Evolutionary conservation across 2,888 invertebrate species (phyloP), one percentile per base, ranked within the genome.

Genomic region (Heliconius hortense): DNA sequence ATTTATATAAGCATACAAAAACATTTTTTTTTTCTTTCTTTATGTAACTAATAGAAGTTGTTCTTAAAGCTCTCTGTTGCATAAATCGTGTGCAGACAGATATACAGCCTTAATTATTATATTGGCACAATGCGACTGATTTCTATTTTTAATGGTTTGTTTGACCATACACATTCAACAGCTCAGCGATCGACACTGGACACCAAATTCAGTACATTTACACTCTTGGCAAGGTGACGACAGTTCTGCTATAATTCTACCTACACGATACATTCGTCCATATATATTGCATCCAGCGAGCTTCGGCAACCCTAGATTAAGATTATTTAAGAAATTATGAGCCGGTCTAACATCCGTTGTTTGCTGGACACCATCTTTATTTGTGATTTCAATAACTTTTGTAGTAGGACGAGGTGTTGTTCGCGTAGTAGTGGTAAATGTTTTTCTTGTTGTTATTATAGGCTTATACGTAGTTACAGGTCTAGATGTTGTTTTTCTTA

Each of bases 201-300:
- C 98, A 68, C 98, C 98, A 78, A 96, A 91, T 86, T 97, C 97
- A 62, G 97, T 97, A 90, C 98, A 98, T 90, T 96, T 96, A 89
- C 98, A 98, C 89, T 97, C 97, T 81, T 96, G 95, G 89, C 98
- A 98, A 21, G 96, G 95, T 76, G 96, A 96, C 10, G 97, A 97
- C 78, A 98, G 91, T 91, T 98, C 97, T 2, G 96, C 95, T 82
- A 98, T 97, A 81, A 97, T 96, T 83, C 96, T 95, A 5, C 97
- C 97, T 15, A 98, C 97, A 35, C 96, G 95, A 88, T 98, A 98
- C 97, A 98, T 98, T 79, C 96, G 95, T 10, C 98, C 98, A 84
- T 98, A 98, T 82, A 98, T 98, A 89, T 98, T 98, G 86, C 98
- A 98, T 0, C 98, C 98, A 18, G 97, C 97, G 78, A 98, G 88